Percentiles rank a stretch among this genome's conserved stretches.
These are phyloP conservation scores for Tubiluchus corallicola DNA, from an alignment of 2,888 invertebrate genomes.

Conservation along the genomic window DNA sequence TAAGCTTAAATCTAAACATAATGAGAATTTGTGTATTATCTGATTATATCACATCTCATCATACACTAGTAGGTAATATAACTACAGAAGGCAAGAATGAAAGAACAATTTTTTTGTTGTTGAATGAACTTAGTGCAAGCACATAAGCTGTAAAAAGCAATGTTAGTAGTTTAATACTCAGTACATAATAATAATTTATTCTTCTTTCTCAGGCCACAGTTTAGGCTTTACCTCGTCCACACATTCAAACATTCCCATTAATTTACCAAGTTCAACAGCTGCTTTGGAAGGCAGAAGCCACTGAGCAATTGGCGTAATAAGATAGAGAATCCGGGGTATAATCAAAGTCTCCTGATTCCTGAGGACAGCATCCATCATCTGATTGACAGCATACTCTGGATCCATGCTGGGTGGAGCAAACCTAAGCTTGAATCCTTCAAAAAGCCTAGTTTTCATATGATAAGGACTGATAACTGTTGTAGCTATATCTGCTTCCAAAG, in stretches of 20 bases:
- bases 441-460: constrained; percentile 30
- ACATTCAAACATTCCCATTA: background rate
- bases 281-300: background rate
- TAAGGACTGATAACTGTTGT: constrained; percentile 29
- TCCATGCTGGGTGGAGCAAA: constrained; percentile 20
- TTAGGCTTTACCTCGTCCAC: background rate
- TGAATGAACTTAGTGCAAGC: no score
- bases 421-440: constrained; percentile 26
- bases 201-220: background rate
- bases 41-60: no score
- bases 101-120: no score
- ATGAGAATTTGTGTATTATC: no score
- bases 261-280: background rate
- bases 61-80: no score
- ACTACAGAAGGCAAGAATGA: no score
- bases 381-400: constrained; percentile 22
- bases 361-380: constrained; percentile 25
- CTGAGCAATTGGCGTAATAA: constrained; percentile 10
- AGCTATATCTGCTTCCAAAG: constrained; percentile 21
- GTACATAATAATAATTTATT: no score
- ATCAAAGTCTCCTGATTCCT: constrained; percentile 23
- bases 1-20: no score
- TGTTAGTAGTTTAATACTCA: no score
- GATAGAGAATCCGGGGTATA: constrained; percentile 23
- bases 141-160: no score